phyloP scores from a whole-genome alignment of 2,113 vertebrate genomes.

The Cryptomyrus ogoouensis region DNA sequence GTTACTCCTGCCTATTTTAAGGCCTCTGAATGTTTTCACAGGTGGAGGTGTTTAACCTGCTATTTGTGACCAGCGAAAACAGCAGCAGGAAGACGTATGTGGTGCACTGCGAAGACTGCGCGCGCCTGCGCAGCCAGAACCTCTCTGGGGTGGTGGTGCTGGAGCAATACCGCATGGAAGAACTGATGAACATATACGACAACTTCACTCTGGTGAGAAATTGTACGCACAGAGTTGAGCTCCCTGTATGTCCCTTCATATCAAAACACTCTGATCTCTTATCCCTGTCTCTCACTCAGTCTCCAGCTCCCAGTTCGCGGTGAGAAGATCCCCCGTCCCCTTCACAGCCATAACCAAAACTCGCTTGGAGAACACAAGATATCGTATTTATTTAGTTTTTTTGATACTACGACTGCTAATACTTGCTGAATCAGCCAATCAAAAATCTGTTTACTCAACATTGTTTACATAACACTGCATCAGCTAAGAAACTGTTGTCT shows the following conservation, averaged over 20 bases:
- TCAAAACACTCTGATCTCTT: constrained; percentile 9
- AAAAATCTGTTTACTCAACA: constrained; percentile 57
- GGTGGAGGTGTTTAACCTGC: constrained; percentile 84
- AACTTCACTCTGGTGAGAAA: constrained; percentile 74
- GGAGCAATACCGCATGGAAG: constrained; percentile 81
- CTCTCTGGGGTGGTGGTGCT: constrained; percentile 76
- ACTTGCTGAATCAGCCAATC: constrained; percentile 60
- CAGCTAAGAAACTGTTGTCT: constrained; percentile 62
- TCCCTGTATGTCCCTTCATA: constrained; percentile 1
- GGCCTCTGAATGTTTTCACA: constrained; percentile 37
- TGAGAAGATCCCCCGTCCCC: constrained; percentile 49
- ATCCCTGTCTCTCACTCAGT: constrained; percentile 34
- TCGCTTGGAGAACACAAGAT: constrained; percentile 55
- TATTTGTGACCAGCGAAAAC: constrained; percentile 84
- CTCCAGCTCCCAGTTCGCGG: constrained; percentile 46
- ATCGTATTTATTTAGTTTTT: constrained; percentile 14
- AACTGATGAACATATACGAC: constrained; percentile 79
- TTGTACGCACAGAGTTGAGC: neutral
- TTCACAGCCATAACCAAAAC: constrained; percentile 66
- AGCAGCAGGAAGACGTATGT: constrained; percentile 78
- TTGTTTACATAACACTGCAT: constrained; percentile 67
- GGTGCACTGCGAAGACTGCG: constrained; percentile 88
- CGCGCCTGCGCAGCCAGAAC: constrained; percentile 59
- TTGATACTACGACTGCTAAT: constrained; percentile 51
- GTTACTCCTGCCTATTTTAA: neutral